phyloP scores from a whole-genome alignment of 2,888 invertebrate genomes.

The Yponomeuta evonymella region DNA sequence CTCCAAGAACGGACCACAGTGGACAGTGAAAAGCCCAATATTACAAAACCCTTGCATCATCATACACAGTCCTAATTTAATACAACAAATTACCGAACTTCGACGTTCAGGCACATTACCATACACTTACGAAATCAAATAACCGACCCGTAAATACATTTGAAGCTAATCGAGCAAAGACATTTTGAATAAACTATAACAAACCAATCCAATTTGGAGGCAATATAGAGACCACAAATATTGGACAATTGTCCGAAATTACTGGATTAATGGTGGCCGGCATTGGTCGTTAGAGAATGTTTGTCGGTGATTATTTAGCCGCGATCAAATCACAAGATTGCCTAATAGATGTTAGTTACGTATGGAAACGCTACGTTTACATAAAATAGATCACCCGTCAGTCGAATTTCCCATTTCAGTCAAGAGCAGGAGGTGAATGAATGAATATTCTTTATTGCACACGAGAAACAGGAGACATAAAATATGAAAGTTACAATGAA shows the following conservation, averaged over 20 bases:
- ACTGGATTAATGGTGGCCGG: conserved; percentile 55
- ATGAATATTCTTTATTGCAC: no score
- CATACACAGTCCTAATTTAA: not conserved
- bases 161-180: conserved; percentile 13
- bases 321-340: conserved; percentile 27
- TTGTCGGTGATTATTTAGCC: conserved; percentile 12
- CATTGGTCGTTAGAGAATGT: conserved; percentile 41
- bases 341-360: conserved; percentile 23
- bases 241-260: conserved; percentile 29
- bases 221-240: conserved; percentile 31
- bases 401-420: not conserved
- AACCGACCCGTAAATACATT: conserved; percentile 8
- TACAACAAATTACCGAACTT: conserved; percentile 1
- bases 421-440: not conserved
- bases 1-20: no score
- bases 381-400: not conserved
- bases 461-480: no score
- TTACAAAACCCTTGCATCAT: not conserved
- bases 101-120: conserved; percentile 3
- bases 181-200: conserved; percentile 18
- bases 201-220: conserved; percentile 27
- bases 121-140: conserved; percentile 15
- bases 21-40: no score
- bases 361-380: not conserved
- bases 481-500: no score